phyloP scores from a whole-genome alignment of 2,113 vertebrate species.

The Grammomys surdaster region DNA sequence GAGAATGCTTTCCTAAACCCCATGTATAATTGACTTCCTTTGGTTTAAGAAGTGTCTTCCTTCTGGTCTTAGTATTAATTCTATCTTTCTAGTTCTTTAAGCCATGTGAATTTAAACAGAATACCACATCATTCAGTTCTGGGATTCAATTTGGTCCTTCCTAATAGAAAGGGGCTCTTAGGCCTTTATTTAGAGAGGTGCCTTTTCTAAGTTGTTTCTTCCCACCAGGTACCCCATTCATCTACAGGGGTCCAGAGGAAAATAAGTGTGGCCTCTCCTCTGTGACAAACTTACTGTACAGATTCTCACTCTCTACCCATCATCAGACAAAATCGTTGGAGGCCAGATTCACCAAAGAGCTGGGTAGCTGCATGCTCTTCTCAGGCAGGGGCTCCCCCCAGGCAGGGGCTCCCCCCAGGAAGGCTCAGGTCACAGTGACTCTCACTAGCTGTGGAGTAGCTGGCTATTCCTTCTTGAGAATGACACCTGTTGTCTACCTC shows the following conservation, averaged over 20 bases:
- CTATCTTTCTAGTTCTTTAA: constrained; percentile 5
- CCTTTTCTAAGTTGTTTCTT: background rate
- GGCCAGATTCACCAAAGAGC: background rate
- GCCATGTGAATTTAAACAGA: background rate
- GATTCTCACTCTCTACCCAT: background rate
- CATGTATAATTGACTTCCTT: constrained; percentile 15
- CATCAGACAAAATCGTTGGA: background rate
- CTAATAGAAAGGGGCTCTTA: background rate
- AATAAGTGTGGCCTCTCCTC: background rate
- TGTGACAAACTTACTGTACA: background rate
- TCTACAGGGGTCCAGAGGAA: background rate
- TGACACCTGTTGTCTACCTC: background rate
- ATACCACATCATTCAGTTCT: background rate
- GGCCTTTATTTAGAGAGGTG: background rate
- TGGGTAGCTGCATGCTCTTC: no score
- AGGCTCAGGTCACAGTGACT: background rate
- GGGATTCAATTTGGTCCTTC: background rate
- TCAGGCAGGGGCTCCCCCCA: background rate
- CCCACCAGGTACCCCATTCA: background rate
- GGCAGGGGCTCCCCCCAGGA: background rate
- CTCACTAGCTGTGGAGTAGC: accelerated
- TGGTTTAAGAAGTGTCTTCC: constrained; percentile 10
- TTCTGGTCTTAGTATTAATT: constrained; percentile 37
- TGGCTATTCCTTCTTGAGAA: background rate
- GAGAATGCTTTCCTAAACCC: constrained; percentile 11